These are phyloP conservation scores for Neoniphon sammara DNA, from an alignment of 2,797 vertebrate genomes.

Conservation along the genomic window DNA sequence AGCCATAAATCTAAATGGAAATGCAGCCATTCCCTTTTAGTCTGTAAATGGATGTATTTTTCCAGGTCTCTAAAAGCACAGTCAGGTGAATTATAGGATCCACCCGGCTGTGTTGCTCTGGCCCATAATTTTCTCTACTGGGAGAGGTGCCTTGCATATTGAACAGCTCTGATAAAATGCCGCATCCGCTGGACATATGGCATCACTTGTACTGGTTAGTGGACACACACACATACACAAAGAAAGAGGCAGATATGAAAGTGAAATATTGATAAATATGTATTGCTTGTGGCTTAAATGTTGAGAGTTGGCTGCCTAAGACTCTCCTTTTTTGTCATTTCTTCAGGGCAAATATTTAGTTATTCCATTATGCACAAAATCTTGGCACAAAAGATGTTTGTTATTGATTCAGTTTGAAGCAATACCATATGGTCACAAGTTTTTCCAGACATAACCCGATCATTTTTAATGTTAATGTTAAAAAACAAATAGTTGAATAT, in stretches of 20 bases:
- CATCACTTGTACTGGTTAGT: slow-evolving; percentile 34
- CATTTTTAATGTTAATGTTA: too few species aligned
- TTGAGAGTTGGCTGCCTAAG: too few species aligned
- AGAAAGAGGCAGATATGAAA: slow-evolving; percentile 21
- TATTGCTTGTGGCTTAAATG: too few species aligned
- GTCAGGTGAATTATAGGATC: slow-evolving; percentile 76
- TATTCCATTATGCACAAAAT: too few species aligned
- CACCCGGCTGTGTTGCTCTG: slow-evolving; percentile 38
- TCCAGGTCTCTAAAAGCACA: slow-evolving; percentile 75
- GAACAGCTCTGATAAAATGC: slow-evolving; percentile 58
- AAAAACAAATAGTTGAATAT: too few species aligned
- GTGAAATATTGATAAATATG: too few species aligned
- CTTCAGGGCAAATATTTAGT: too few species aligned
- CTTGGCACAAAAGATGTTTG: too few species aligned
- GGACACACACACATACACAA: slow-evolving; percentile 36
- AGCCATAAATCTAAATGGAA: slow-evolving; percentile 81
- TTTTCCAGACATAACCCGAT: too few species aligned
- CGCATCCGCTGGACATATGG: slow-evolving; percentile 51
- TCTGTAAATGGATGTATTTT: slow-evolving; percentile 71
- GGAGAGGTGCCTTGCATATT: slow-evolving; percentile 63
- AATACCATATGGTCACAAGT: too few species aligned
- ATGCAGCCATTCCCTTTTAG: slow-evolving; percentile 71
- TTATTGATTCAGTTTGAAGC: too few species aligned
- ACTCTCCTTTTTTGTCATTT: too few species aligned
- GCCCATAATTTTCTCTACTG: background rate